A percentile compares a stretch with the other conserved stretches of the same genome.
Evolutionary conservation across 2,797 vertebrate species (phyloP).

Genomic region (Hipposideros larvatus): DNA sequence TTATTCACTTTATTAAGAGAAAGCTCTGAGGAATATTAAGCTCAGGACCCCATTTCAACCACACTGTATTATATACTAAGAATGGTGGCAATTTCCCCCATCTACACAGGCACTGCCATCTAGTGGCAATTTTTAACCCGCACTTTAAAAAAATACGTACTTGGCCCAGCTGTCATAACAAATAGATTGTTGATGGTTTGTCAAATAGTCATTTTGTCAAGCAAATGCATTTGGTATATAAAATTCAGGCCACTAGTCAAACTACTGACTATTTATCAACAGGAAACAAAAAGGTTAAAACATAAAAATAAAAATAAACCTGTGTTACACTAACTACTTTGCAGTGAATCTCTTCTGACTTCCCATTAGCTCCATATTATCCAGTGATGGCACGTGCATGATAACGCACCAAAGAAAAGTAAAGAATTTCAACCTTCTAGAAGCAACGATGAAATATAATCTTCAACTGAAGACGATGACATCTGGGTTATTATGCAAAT

Average conservation of each 20-base stretch:
- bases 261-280: neutral
- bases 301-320: neutral
- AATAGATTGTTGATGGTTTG: neutral
- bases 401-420: neutral
- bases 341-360: neutral
- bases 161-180: neutral
- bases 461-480: neutral
- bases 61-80: neutral
- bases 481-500: neutral
- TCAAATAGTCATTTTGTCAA: neutral
- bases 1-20: slow-evolving; percentile 20
- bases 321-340: neutral
- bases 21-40: neutral
- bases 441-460: neutral
- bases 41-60: neutral
- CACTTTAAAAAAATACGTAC: neutral
- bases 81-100: neutral
- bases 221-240: neutral
- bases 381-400: neutral
- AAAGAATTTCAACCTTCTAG: neutral
- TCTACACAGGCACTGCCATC: slow-evolving; percentile 57
- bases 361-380: neutral
- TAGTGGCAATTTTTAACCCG: slow-evolving; percentile 48
- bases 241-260: neutral
- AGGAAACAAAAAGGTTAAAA: neutral